These are phyloP conservation scores for Paracyprichromis sp. DNA, from an alignment of 2,113 vertebrate genomes.

Conservation along the genomic window DNA sequence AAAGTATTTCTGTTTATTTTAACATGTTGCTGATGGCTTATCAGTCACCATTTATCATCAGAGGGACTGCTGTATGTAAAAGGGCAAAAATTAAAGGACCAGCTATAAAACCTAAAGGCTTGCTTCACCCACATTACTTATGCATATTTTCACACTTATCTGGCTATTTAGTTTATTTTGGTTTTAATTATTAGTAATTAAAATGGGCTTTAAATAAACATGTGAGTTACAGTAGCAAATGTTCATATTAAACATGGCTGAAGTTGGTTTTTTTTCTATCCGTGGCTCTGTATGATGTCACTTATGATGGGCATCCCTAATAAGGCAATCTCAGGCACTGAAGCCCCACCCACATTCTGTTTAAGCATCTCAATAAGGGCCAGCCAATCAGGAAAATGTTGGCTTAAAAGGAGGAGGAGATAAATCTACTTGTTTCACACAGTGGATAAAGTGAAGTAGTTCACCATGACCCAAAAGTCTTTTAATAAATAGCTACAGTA, in stretches of 20 bases:
- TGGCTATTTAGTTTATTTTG: background rate
- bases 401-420: background rate
- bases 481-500: background rate
- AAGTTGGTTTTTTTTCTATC: fast-evolving
- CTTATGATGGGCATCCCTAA: background rate
- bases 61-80: background rate
- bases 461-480: background rate
- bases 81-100: background rate
- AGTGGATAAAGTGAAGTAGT: background rate
- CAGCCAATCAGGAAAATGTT: background rate
- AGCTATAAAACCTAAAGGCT: background rate
- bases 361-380: background rate
- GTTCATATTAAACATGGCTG: background rate
- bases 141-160: background rate
- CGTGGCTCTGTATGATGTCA: background rate
- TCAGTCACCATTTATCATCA: background rate
- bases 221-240: background rate
- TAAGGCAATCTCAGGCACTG: background rate
- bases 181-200: background rate
- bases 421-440: background rate
- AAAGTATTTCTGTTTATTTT: background rate
- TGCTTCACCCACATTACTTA: background rate
- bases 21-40: background rate
- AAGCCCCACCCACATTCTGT: background rate
- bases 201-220: background rate